A percentile compares a stretch with the other conserved stretches of the same genome.
phyloP scores from a whole-genome alignment of 2,888 invertebrate species.

The Cheiracanthium punctorium region DNA sequence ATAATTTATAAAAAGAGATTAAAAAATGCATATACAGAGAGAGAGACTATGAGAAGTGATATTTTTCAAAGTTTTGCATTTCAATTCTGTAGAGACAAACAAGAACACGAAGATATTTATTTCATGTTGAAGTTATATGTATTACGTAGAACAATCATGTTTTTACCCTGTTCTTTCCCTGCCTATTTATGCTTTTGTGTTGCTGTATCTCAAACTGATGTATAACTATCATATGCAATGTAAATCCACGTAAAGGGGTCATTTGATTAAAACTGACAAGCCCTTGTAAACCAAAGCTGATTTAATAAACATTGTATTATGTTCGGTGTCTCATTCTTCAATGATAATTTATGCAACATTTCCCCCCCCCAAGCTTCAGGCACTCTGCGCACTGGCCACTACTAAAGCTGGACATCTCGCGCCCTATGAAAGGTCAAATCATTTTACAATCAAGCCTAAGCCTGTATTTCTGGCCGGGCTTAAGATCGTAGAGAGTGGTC shows the following conservation, averaged over 20 bases:
- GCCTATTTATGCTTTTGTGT: background rate
- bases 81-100: background rate
- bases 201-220: background rate
- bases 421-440: no score
- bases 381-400: no score
- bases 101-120: no score
- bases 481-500: no score
- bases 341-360: no score
- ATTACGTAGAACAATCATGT: background rate
- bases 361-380: no score
- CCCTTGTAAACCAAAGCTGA: background rate
- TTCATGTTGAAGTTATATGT: background rate
- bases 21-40: no score
- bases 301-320: constrained; percentile 6
- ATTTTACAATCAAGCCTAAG: no score
- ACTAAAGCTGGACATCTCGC: no score
- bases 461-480: no score
- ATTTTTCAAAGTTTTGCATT: background rate
- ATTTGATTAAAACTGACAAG: background rate
- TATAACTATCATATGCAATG: background rate
- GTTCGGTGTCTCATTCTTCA: background rate
- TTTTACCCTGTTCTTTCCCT: background rate
- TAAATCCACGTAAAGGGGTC: background rate
- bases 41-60: no score
- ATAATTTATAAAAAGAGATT: no score